phyloP scores from a whole-genome alignment of 2,113 vertebrate genomes.

The Oostethus manadensis region DNA sequence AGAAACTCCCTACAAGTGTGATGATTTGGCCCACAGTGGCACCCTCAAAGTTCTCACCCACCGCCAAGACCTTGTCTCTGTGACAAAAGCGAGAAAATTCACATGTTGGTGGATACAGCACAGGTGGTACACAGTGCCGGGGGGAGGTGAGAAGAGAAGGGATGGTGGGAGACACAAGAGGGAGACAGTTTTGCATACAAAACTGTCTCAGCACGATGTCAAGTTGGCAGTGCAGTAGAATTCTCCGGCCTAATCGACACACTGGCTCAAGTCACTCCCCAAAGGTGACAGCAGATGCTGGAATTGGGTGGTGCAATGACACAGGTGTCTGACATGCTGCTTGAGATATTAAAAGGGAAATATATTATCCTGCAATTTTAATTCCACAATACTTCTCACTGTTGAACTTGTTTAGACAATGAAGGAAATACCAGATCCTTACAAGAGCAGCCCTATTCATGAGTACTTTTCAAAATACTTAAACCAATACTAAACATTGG shows the following conservation, averaged over 20 bases:
- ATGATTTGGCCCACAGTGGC: slow-evolving; percentile 10
- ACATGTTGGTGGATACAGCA: slow-evolving; percentile 36
- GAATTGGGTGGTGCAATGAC: slow-evolving; percentile 49
- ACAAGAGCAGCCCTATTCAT: too few species aligned
- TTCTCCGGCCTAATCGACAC: slow-evolving; percentile 35
- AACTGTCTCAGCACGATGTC: slow-evolving; percentile 37
- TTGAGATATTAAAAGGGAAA: slow-evolving; percentile 22
- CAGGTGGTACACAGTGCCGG: slow-evolving; percentile 48
- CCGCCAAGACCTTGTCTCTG: slow-evolving; percentile 29
- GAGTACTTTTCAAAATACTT: too few species aligned
- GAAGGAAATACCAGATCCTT: too few species aligned
- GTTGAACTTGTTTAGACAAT: background rate
- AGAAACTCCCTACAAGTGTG: slow-evolving; percentile 38
- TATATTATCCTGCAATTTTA: background rate
- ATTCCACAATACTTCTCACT: background rate
- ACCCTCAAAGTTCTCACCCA: slow-evolving; percentile 9
- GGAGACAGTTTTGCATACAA: slow-evolving; percentile 24
- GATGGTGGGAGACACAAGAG: slow-evolving; percentile 12
- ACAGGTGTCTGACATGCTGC: slow-evolving; percentile 38
- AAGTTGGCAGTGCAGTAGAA: slow-evolving; percentile 36
- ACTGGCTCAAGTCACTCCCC: slow-evolving; percentile 37
- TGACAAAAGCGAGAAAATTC: slow-evolving; percentile 53
- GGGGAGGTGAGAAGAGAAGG: slow-evolving; percentile 35
- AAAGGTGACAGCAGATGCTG: slow-evolving; percentile 50
- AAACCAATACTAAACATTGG: slow-evolving; percentile 43